Evolutionary conservation across 1,140 invertebrate genomes (phyloP), one percentile per base, ranked within the genome.

Genomic region (Bathynomus jamesi): DNA sequence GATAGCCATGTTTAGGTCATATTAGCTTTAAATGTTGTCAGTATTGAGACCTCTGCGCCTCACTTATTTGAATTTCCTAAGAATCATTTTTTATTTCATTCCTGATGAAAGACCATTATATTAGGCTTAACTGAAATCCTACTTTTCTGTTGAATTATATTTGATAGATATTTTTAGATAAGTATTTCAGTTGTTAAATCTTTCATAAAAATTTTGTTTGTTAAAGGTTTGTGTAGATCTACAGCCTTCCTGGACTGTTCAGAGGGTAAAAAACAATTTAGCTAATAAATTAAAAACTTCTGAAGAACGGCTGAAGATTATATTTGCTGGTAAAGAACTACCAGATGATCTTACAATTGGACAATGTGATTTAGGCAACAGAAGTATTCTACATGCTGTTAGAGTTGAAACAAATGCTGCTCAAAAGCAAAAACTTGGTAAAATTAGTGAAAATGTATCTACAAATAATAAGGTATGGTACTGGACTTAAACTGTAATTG

Each of bases 311-410:
- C 21, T 53, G 40, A 11, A 72, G 81, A 91, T 94, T 61, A 92
- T 94, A 80, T 91, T 94, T 82, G 91, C 91, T 61, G 92, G 92
- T 17, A 92, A 92, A 82, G 90, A 92, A 80, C 81, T 94, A 0
- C 86, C 88, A 70, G 89, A 93, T 82, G 86, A 88, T 11, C 87
- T 87, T 46, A 86, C 92, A 73, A 85, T 83, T 63, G 78, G 92
- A 88, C 88, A 92, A 78, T 93, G 91, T 82, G 90, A 93, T 85
- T 85, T 93, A 46, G 91, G 91, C 1, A 87, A 92, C 80, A 87
- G 91, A 80, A 93, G 90, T 81, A 85, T 90, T 72, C 82, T 93
- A 27, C 90, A 93, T 82, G 91, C 89, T 60, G 87, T 93, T 53
- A 86, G 73, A 65, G 76, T 78, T 30, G 71, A 67, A 24, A 72